Evolutionary conservation across 2,113 vertebrate species (phyloP), one percentile per base, ranked within the genome.

Genomic region (Dunckerocampus dactyliophorus): DNA sequence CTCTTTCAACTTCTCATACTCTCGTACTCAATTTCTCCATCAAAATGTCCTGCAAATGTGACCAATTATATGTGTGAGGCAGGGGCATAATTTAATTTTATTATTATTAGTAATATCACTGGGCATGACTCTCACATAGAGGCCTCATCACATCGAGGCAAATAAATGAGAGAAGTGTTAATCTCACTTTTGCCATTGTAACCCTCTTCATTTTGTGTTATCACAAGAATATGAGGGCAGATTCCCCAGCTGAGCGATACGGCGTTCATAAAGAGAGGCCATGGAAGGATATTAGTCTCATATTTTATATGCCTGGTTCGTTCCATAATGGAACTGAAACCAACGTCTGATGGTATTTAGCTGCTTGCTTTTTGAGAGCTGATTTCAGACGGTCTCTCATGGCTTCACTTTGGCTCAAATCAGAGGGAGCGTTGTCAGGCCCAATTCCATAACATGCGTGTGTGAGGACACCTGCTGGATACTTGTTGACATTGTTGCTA

Each of bases 401-500:
- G 12, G 21, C 12, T 42, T 39, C 54, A 16, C 53, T 14, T 3
- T 21, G 47, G 52, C 58, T 64, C 47, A 48, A 24, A 5, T 22
- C 34, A n/a, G 2, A 8, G 34, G 15, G 52, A 66, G 52, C 65
- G n/a, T 62, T 70, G 74, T 84, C 79, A 74, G 24, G 79, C 62
- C 45, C 47, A 76, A 67, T 74, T 67, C 28, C 59, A 22, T 60
- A 74, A 77, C 45, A 69, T 63, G 67, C 81, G 79, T 57, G 42
- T 74, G 71, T 58, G 81, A 80, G 76, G 88, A 88, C 86, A 86
- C 74, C 88, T 89, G 79, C 85, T 88, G 86, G 86, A 72, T 37
- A 48, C 47, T 46, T 57, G 43, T 34, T 72, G 69, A 76, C 64
- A 81, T 55, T 70, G 67, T 80, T 72, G 71, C 19, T 55, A 2